Percentiles rank a stretch among this genome's conserved stretches.
These are phyloP conservation scores for Dryobotodes eremita DNA, from an alignment of 2,888 invertebrate species.

Conservation along the genomic window DNA sequence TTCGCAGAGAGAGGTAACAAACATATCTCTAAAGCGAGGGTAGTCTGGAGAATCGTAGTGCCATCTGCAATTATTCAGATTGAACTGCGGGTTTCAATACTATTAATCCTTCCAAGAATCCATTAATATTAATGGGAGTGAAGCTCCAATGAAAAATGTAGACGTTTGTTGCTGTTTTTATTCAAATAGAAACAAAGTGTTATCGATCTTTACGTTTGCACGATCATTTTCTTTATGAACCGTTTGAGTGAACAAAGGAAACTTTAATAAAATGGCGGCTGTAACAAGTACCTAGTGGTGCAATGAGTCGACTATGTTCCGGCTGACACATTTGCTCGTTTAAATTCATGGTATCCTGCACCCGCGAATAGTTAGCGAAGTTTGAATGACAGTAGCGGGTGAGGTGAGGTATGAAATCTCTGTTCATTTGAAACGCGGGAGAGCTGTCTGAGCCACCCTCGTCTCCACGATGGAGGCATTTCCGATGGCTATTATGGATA, in stretches of 20 bases:
- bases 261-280: conserved; percentile 21
- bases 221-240: conserved; percentile 37
- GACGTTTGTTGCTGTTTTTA: conserved; percentile 70
- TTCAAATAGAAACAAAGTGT: conserved; percentile 53
- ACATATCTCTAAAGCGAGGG: conserved; percentile 48
- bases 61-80: conserved; percentile 84
- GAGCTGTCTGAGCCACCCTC: conserved; percentile 62
- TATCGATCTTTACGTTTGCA: conserved; percentile 38
- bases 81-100: conserved; percentile 83
- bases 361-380: conserved; percentile 72
- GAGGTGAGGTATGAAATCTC: conserved; percentile 74
- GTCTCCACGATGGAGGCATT: conserved; percentile 60
- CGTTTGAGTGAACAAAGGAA: conserved; percentile 17
- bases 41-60: conserved; percentile 53
- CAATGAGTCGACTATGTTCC: conserved; percentile 42
- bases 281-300: conserved; percentile 27
- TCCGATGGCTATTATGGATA: conserved; percentile 54
- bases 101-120: conserved; percentile 83
- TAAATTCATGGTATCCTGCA: conserved; percentile 64
- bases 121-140: conserved; percentile 75
- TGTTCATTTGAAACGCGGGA: conserved; percentile 71
- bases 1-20: conserved; percentile 45
- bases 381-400: conserved; percentile 73
- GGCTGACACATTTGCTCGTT: conserved; percentile 62
- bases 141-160: conserved; percentile 74